These are phyloP conservation scores for Petrocephalus microphthalmus DNA, from an alignment of 2,113 vertebrate species.

Conservation along the genomic window DNA sequence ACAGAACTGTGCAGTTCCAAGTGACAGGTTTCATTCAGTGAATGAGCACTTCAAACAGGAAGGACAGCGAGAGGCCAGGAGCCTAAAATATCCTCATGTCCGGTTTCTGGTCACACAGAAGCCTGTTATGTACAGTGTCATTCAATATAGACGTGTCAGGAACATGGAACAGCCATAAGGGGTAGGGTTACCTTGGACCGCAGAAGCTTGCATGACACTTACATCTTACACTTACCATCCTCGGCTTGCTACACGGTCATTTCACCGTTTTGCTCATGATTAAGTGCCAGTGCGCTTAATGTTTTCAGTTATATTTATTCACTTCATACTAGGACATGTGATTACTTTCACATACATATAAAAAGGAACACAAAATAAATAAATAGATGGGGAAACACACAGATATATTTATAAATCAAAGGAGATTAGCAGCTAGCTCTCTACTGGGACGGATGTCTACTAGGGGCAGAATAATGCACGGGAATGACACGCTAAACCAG, in stretches of 20 bases:
- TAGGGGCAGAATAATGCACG: conserved; percentile 13
- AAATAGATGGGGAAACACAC: conserved; percentile 14
- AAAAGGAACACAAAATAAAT: neutral
- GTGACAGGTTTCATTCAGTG: conserved; percentile 9
- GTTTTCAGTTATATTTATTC: neutral
- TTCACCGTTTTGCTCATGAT: neutral
- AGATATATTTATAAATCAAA: conserved; percentile 19
- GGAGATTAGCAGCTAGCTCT: conserved; percentile 18
- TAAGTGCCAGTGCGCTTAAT: neutral
- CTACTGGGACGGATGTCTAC: conserved; percentile 24
- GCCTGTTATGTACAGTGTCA: too few species aligned
- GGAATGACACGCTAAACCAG: conserved; percentile 19
- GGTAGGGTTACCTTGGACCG: neutral
- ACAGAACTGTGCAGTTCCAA: conserved; percentile 4
- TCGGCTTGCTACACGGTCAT: neutral
- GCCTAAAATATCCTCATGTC: neutral
- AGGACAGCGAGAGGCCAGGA: neutral
- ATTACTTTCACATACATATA: conserved; percentile 7
- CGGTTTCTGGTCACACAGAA: neutral
- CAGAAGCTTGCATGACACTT: neutral
- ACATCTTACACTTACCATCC: neutral
- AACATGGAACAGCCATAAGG: neutral
- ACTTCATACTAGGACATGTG: neutral
- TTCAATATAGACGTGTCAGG: neutral
- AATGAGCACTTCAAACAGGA: neutral